Evolutionary conservation across 1,140 invertebrate species (phyloP), one percentile per base, ranked within the genome.

Genomic region (Aphidius gifuensis): DNA sequence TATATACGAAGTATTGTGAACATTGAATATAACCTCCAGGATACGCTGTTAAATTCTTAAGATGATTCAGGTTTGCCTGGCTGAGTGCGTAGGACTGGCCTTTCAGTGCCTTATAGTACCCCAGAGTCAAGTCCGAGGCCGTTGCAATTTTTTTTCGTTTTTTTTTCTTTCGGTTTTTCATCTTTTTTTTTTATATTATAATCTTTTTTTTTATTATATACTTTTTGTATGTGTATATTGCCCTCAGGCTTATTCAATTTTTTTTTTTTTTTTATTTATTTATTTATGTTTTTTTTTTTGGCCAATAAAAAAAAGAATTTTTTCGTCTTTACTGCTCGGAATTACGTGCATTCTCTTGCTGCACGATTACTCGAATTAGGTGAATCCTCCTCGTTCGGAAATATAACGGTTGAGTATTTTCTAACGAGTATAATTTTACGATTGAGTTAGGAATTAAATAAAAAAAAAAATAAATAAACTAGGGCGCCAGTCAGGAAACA

Each of bases 51-150:
- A 56, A 58, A 64, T 60, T 64, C 63, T 58, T 56, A 60, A 48
- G 63, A 64, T 64, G 63, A 64, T 64, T 64, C 63, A 60, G 58
- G 62, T 60, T 64, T 58, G 55, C 48, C 54, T 43, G 56, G 48
- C 43, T 44, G 40, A 45, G 49, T 45, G 49, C 53, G 53, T 58
- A 58, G 57, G 57, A 46, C 38, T 58, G 57, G 47, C 40, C 58
- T 60, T 60, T 60, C 58, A 60, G 23, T 32, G 23, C 23, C 2
- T 32, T 32, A 32, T 32, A 3, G 23, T 32, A 32, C 23, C 23
- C 58, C 42, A 61, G 55, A 66, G 60, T 54, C 58, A 64, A 69
- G 54, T 65, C 55, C 68, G 66, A 71, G 68, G 71, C 63, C 69
- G 65, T 58, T 56, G 46, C 50, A 58, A 64, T 70, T 62, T 60